Base-by-base conservation (phyloP, 1,140 invertebrate species). In the Ostrea denselamellosa region DNA sequence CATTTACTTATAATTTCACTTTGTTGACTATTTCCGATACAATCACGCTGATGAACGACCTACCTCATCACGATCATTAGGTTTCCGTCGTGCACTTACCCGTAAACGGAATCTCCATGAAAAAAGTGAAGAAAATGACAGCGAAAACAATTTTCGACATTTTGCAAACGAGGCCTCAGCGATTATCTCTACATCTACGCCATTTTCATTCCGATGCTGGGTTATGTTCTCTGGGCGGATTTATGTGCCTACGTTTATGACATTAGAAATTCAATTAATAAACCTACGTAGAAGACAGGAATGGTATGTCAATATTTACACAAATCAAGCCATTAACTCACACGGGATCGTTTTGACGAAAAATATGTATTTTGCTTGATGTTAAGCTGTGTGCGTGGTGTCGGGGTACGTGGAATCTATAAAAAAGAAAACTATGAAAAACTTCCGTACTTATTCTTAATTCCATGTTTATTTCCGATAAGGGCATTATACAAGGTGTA, bases 181-280 rank as follows among this genome's bases (percentile, higher is more conserved):
- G 14, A 14, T 77, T 77, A 25, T 77, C 68, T 77, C 9, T 77
- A 77, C 68, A 77, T 77, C 68, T 77, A 25, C 25, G 25, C 68
- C 68, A 77, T 77, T 77, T 77, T 77, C 68, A 77, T 77, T 77
- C 68, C 68, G 22, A 10, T 22, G 68, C 25, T 77, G 68, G 28
- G 68, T 25, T 34, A 77, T 77, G 10, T 77, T 77, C 68, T 77
- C 68, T 77, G 25, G 68, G 68, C 56, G n/a, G 53, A 25, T n/a
- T 44, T 44, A 8, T 17, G 34, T 52, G 58, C 56, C 14, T 22
- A 17, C 22, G 82, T 22, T 54, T 83, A 83, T 83, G 82, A 83
- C 82, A 83, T 83, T 83, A 53, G 19, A 25, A 83, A 17, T 89
- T 77, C 25, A 25, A 77, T 77, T 77, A 77, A 77, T 77, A 77